A percentile compares a stretch with the other conserved stretches of the same genome.
Conservation (phyloP, 2,888 invertebrate genomes). For the Sarcophaga rosellei region DNA sequence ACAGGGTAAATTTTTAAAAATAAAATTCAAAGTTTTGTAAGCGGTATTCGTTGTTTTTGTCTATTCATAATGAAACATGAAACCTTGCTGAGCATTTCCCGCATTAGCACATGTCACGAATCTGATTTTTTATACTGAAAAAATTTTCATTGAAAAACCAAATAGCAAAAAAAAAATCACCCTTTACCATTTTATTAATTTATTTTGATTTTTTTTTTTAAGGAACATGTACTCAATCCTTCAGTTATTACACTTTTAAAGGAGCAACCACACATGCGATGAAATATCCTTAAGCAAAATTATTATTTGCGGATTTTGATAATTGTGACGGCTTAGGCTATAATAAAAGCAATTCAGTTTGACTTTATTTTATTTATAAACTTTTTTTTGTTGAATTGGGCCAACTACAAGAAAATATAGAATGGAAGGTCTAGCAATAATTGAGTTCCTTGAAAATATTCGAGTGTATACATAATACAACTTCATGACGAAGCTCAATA, state of each 20-base stretch:
- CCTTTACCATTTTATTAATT: no score
- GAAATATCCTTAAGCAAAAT: neutral
- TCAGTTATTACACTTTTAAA: neutral
- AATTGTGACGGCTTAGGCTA: constrained; percentile 4
- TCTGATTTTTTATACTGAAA: no score
- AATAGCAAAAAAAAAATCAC: no score
- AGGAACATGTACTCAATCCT: neutral
- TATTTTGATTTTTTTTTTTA: neutral
- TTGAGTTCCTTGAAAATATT: neutral
- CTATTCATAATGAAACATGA: no score
- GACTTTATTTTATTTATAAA: constrained; percentile 19
- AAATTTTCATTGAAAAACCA: no score
- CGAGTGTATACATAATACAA: neutral
- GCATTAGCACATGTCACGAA: no score
- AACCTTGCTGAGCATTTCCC: no score
- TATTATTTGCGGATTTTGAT: constrained; percentile 11
- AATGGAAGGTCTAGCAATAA: neutral
- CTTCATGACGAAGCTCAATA: constrained; percentile 26
- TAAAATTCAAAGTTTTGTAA: no score
- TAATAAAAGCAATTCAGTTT: constrained; percentile 29
- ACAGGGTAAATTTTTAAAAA: no score
- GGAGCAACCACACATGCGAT: neutral
- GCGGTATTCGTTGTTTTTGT: no score
- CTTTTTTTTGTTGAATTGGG: neutral
- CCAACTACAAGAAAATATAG: neutral